A percentile compares a stretch with the other conserved stretches of the same genome.
These are phyloP conservation scores for Papilio demoleus DNA, from an alignment of 2,888 invertebrate genomes.

Conservation along the genomic window DNA sequence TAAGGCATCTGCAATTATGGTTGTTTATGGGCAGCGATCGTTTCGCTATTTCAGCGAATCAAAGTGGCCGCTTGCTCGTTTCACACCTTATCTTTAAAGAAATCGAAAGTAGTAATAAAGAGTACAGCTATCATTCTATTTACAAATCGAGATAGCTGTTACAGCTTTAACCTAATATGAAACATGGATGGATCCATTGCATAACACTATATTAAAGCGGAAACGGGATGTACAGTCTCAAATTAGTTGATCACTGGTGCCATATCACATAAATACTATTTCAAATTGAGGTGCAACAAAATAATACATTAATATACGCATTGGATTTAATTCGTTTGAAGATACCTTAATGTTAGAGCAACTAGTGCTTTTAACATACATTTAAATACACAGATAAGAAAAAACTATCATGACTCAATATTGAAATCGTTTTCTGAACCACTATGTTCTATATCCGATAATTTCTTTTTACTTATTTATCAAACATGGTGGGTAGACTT, in stretches of 20 bases:
- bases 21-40: too few species aligned
- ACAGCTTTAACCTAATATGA: conserved; percentile 53
- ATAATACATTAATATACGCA: conserved; percentile 43
- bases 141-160: conserved; percentile 54
- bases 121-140: conserved; percentile 42
- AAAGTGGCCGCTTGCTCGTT: too few species aligned
- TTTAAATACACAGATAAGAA: conserved; percentile 8
- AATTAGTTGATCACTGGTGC: conserved; percentile 69
- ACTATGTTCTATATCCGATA: too few species aligned
- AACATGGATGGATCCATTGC: conserved; percentile 77
- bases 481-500: too few species aligned
- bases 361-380: conserved; percentile 32
- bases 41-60: too few species aligned
- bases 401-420: neutral
- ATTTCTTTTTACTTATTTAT: too few species aligned
- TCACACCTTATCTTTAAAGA: too few species aligned
- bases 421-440: neutral
- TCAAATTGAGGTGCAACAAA: conserved; percentile 39
- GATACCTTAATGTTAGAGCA: conserved; percentile 33
- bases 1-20: too few species aligned
- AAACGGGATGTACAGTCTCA: conserved; percentile 66
- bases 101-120: conserved; percentile 37
- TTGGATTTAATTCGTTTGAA: conserved; percentile 2
- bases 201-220: conserved; percentile 60
- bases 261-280: conserved; percentile 57